phyloP scores from a whole-genome alignment of 53 echinoderm and acorn worm genomes.

The Hippasteria phrygiana region DNA sequence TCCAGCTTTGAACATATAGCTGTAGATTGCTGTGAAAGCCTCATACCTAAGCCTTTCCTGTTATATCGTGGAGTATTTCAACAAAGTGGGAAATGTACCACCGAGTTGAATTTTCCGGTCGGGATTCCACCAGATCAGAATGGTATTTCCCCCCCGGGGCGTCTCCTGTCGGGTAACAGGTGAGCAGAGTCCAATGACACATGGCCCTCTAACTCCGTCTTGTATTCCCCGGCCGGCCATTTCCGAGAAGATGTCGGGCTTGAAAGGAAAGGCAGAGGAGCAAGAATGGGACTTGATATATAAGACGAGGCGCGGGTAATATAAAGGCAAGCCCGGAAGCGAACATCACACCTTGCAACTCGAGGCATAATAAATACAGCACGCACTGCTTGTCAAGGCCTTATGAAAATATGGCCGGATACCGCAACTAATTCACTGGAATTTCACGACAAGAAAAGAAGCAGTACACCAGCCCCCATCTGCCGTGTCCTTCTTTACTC shows the following conservation, averaged over 20 bases:
- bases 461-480: neutral
- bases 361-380: neutral
- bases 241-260: neutral
- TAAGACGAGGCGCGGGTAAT: neutral
- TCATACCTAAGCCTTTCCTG: too few species aligned
- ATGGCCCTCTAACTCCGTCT: neutral
- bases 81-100: too few species aligned
- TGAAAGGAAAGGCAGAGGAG: neutral
- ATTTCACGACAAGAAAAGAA: neutral
- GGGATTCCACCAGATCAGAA: neutral
- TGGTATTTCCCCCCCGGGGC: neutral
- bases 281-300: neutral
- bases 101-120: neutral
- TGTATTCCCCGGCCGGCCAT: neutral
- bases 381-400: neutral
- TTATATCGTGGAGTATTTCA: too few species aligned
- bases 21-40: too few species aligned
- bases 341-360: neutral
- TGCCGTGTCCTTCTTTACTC: neutral
- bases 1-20: too few species aligned
- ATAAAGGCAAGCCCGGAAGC: neutral
- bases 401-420: neutral
- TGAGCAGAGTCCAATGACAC: conserved; percentile 29
- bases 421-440: neutral
- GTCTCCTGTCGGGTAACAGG: conserved; percentile 39